phyloP scores from a whole-genome alignment of 2,113 vertebrate species.

The Limnothrissa miodon region DNA sequence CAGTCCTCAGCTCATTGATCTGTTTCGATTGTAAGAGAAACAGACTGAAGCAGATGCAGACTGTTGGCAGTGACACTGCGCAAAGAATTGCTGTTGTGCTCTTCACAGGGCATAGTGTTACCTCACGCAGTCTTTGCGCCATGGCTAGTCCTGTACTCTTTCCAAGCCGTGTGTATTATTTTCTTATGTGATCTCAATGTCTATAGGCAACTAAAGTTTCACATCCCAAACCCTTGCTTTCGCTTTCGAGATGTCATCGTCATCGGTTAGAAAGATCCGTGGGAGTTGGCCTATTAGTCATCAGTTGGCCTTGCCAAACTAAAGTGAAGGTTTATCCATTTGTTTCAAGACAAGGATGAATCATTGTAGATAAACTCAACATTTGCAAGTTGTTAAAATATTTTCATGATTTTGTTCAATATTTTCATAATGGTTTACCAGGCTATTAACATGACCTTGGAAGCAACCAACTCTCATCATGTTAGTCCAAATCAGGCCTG shows the following conservation, averaged over 20 bases:
- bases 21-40: slow-evolving; percentile 39
- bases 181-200: not conserved
- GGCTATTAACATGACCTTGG: not conserved
- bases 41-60: slow-evolving; percentile 38
- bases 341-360: too few relatives aligned
- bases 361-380: too few relatives aligned
- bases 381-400: not conserved
- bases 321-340: not conserved
- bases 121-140: not conserved
- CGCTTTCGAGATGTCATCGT: slow-evolving; percentile 36
- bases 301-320: not conserved
- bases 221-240: slow-evolving; percentile 15
- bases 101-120: not conserved
- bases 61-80: slow-evolving; percentile 13
- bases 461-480: not conserved
- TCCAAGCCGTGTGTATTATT: not conserved
- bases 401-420: too few relatives aligned
- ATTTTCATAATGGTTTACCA: not conserved
- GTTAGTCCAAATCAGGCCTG: not conserved
- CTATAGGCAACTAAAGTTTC: too few relatives aligned
- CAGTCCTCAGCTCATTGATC: slow-evolving; percentile 34
- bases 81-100: not conserved
- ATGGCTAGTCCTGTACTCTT: not conserved
- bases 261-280: not conserved
- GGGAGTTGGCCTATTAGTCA: slow-evolving; percentile 16